Base-by-base conservation (phyloP, 2,888 invertebrate genomes). In the Agrypnus murinus region DNA sequence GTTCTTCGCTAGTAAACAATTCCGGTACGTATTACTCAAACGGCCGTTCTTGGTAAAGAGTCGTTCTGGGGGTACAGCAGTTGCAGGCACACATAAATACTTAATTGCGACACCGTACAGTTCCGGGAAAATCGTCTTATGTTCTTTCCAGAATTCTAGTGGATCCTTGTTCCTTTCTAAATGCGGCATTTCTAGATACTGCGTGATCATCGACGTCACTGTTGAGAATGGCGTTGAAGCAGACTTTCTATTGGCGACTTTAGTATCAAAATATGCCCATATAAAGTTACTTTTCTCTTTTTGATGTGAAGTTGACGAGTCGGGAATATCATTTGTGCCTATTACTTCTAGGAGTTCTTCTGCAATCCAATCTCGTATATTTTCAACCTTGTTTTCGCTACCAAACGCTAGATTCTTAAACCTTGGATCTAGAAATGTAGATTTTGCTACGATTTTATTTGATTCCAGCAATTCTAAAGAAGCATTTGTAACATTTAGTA, bases 371-470 rank as follows among this genome's bases (percentile, higher is more conserved):
- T 25, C 5, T 5, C 5, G 25, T 25, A 25, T 5, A 5, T 25
- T 3, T 25, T 25, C 25, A 2, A 7, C 45, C 1, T 14, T 45
- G 3, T 45, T 17, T 45, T 45, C 45, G 17, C 4, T 14, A 14
- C 45, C 45, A 45, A 45, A 45, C 17, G 45, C 74, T 25, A 40
- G 8, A 62, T 80, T 74, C 77, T 79, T 76, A 31, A 74, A 77
- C 10, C 76, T 34, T 7, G 79, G 77, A 65, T 79, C 78, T 12
- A 78, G 40, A 34, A 78, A 71, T 12, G 74, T 73, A 36, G 76
- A 72, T 55, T 77, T 77, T 7, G 73, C 74, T 31, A 55, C 50
- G 19, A 76, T 74, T 73, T 72, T 75, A 55, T 76, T 17, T 17
- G 9, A 15, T 45, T 45, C 45, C 14, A 43, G 7, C 4, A 1